A percentile compares a stretch with the other conserved stretches of the same genome.
Conservation (phyloP, 2,888 invertebrate genomes). For the Ophonus ardosiacus region DNA sequence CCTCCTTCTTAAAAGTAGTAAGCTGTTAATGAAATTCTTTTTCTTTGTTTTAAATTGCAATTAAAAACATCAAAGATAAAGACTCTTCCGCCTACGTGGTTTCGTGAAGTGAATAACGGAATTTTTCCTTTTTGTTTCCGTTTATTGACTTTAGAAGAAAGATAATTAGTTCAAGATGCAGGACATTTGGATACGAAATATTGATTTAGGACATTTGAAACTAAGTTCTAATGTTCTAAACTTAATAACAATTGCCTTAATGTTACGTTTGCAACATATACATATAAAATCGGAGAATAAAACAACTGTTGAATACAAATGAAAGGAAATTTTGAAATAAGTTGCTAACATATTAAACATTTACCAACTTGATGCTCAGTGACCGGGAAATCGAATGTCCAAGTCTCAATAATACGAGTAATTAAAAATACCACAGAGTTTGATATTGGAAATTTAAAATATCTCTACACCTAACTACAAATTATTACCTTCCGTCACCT, state of each 20-base stretch:
- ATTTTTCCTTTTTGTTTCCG: background rate
- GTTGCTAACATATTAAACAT: background rate
- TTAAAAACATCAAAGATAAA: constrained; percentile 32
- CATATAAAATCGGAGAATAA: background rate
- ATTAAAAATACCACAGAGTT: no score
- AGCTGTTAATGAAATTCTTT: background rate
- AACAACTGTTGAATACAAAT: background rate
- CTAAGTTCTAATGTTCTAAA: background rate
- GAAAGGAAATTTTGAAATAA: background rate
- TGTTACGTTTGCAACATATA: background rate
- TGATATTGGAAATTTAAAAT: no score
- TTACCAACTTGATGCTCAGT: background rate
- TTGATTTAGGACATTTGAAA: background rate
- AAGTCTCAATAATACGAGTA: no score
- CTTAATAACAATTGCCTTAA: background rate
- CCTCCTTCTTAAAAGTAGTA: background rate
- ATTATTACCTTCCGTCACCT: no score
- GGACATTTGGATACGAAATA: background rate
- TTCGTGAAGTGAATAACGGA: background rate
- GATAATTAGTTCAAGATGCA: constrained; percentile 18
- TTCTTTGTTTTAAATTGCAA: constrained; percentile 27
- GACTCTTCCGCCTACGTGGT: background rate
- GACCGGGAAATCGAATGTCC: background rate
- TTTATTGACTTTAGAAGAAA: constrained; percentile 20
- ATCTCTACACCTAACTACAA: no score